Evolutionary conservation across 2,797 vertebrate genomes (phyloP), one percentile per base, ranked within the genome.

Genomic region (Artibeus lituratus): DNA sequence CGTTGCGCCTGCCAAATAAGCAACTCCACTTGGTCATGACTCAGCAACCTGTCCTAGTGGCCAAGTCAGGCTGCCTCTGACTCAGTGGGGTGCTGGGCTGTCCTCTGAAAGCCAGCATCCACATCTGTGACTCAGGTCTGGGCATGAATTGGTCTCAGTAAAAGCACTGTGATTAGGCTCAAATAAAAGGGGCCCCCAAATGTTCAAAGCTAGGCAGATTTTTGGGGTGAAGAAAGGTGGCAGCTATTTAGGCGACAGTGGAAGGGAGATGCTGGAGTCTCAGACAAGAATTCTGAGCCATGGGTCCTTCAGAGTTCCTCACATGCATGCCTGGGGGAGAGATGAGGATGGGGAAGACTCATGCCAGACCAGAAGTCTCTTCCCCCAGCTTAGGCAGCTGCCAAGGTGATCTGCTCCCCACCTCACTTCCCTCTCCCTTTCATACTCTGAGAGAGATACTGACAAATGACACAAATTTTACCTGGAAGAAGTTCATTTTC

Each of bases 111-210:
- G 49, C 57, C 39, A 37, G 70, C 19, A 92, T 37, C 62, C 32
- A 76, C 16, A 7, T 49, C 6, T 51, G 26, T 77, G 94, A 92
- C 96, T 94, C 29, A 37, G 82, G 74, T 80, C 73, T 18, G 47
- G 80, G 35, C 53, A 83, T 93, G 96, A 96, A 96, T 93, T 86
- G 94, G 77, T 93, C 47, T 94, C 95, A 86, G 90, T 96, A 97
- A 97, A 97, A 94, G 29, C 70, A 74, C 65, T 96, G 95, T 95
- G 94, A 92, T 88, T 96, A 39, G 59, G 39, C 47, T 82, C 0
- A 3, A 94, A 96, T 97, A 93, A 97, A 96, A 97, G 93, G 92
- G 69, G 70, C n/a, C 88, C 32, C 84, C 53, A 74, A 62, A 90
- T 94, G 91, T 97, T 96, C 97, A 97, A 96, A 94, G 95, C 53